phyloP scores from a whole-genome alignment of 2,888 invertebrate genomes.

The Cyaniris semiargus region DNA sequence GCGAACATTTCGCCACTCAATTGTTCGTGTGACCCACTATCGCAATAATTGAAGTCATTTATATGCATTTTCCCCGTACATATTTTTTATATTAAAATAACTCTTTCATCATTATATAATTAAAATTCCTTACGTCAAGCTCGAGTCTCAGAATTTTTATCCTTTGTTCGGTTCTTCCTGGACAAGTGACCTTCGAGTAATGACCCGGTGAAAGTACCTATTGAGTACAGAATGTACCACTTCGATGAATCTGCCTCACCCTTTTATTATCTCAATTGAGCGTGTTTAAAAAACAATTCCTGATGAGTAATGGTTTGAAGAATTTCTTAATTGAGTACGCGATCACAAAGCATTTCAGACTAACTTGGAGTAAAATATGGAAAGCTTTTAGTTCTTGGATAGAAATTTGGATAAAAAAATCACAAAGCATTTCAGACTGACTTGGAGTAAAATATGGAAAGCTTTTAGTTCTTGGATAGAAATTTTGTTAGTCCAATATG shows the following conservation, averaged over 20 bases:
- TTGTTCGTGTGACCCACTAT: constrained; percentile 5
- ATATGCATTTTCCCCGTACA: background rate
- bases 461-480: no score
- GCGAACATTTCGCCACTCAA: background rate
- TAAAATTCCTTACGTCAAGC: constrained; percentile 9
- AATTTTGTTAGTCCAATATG: background rate
- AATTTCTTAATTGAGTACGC: background rate
- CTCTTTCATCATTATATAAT: background rate
- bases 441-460: no score
- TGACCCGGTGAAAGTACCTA: background rate
- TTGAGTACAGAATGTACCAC: background rate
- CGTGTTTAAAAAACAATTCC: constrained; percentile 10
- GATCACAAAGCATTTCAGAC: background rate
- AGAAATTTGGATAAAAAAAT: no score
- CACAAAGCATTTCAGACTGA: no score
- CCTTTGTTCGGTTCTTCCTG: background rate
- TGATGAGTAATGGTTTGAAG: background rate
- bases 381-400: background rate
- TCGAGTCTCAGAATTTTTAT: background rate
- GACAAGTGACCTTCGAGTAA: background rate
- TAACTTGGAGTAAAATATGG: background rate
- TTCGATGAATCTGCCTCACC: constrained; percentile 7
- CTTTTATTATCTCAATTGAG: background rate
- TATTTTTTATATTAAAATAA: background rate
- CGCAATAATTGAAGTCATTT: background rate